Percentiles rank a stretch among this genome's conserved stretches.
Conservation (phyloP, 2,797 vertebrate genomes). For the Sphenopsis melanotis region DNA sequence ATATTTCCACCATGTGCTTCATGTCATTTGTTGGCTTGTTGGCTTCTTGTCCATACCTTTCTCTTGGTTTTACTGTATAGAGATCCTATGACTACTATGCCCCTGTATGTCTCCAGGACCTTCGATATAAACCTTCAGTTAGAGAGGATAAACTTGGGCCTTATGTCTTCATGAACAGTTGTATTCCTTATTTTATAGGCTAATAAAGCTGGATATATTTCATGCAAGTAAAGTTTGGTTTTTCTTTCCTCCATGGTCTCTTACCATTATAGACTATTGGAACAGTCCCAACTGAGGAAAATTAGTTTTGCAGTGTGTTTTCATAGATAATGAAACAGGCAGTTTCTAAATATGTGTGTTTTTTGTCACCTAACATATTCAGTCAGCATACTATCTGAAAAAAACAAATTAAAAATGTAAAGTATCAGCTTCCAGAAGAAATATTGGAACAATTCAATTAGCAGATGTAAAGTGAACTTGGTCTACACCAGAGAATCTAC, state of each 20-base stretch:
- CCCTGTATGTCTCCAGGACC: accelerated
- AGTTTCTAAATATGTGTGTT: neutral
- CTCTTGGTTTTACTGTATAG: accelerated
- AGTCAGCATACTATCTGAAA: neutral
- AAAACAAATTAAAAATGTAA: neutral
- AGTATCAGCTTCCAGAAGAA: neutral
- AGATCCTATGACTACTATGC: neutral
- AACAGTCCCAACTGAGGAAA: neutral
- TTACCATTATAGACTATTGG: neutral
- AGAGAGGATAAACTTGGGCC: neutral
- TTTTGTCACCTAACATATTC: neutral
- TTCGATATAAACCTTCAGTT: neutral
- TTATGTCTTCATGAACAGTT: neutral
- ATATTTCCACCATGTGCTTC: neutral
- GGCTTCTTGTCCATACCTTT: neutral
- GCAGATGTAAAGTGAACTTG: neutral
- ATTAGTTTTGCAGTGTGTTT: neutral
- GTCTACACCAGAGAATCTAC: neutral
- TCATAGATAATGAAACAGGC: neutral
- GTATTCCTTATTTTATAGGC: neutral
- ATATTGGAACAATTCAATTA: neutral
- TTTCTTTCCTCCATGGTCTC: neutral
- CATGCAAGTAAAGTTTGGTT: accelerated
- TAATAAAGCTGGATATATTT: neutral
- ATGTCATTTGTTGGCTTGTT: accelerated